Evolutionary conservation across 2,113 vertebrate genomes (phyloP), one percentile per base, ranked within the genome.

Genomic region (Pachycephala philippinensis): DNA sequence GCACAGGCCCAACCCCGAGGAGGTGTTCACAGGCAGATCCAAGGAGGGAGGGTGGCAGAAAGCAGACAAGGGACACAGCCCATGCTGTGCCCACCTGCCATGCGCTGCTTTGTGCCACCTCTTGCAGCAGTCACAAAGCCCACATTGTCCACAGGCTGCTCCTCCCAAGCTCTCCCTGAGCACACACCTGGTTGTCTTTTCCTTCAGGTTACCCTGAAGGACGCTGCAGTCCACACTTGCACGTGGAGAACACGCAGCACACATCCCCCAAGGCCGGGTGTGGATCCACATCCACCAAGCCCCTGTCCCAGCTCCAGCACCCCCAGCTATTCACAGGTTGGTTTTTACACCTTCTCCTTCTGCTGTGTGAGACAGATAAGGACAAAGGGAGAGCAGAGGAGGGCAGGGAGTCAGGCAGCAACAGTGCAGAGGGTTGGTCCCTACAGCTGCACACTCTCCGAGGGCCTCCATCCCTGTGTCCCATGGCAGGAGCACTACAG

Each of bases 81-180:
- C 0, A 0, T 11, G 39, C 56, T 57, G 66, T 45, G 30, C 42
- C 39, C 37, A 37, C 27, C 70, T 76, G 35, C 16, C 30, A 28
- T 4, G 27, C 7, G 1, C 35, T n/a, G 54, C 50, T 70, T 20
- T 64, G 50, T 9, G 30, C 0, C 2, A 52, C 26, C 69, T n/a
- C 49, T 37, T n/a, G 11, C 45, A 50, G 44, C 59, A 74, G 40
- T 14, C 31, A 37, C 27, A 35, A 50, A 70, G 31, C 15, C 22
- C 6, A 0, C 2, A 0, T 1, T 40, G 30, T 17, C 26, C 0
- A 0, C 35, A 40, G 61, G 31, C 56, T 42, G 30, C 33, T 49
- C 13, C 33, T 47, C 70, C n/a, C 54, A 10, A 28, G 37, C 47
- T 53, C 37, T 30, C 52, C 71, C 52, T n/a, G 40, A 13, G 30